Percentiles rank a stretch among this genome's conserved stretches.
Conservation (phyloP, 2,888 invertebrate genomes). For the Drosophila yooni region DNA sequence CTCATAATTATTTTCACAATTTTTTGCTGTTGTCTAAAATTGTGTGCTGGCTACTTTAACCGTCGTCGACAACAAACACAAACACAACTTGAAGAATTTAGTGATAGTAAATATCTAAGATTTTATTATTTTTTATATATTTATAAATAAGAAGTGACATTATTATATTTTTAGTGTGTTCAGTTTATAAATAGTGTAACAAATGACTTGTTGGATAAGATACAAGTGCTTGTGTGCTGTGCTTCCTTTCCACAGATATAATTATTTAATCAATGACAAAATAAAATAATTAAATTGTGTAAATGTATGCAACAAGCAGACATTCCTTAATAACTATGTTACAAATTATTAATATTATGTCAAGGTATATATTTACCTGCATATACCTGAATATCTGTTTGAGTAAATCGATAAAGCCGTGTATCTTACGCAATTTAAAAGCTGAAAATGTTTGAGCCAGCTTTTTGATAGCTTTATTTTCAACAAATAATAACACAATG, state of each 20-base stretch:
- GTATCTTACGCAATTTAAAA: background rate
- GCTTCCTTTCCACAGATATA: background rate
- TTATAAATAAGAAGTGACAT: background rate
- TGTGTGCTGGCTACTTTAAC: background rate
- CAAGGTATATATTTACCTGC: background rate
- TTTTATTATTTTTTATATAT: background rate
- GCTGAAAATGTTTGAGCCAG: too few relatives aligned
- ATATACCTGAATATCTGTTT: background rate
- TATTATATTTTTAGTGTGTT: background rate
- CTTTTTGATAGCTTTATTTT: too few relatives aligned
- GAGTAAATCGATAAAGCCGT: background rate
- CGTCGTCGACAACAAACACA: background rate
- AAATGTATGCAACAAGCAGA: background rate
- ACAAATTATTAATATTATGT: background rate
- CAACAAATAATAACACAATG: too few relatives aligned
- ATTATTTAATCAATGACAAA: background rate
- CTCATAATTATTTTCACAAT: background rate
- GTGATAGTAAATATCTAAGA: conserved; percentile 20
- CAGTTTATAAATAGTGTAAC: background rate
- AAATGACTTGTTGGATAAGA: background rate
- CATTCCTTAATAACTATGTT: background rate
- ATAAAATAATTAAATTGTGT: too few relatives aligned
- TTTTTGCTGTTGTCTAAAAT: conserved; percentile 9
- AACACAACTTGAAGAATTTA: background rate
- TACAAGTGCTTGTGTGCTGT: background rate